Conservation (phyloP, 2,113 vertebrate genomes). For the Cryptotis parvus region DNA sequence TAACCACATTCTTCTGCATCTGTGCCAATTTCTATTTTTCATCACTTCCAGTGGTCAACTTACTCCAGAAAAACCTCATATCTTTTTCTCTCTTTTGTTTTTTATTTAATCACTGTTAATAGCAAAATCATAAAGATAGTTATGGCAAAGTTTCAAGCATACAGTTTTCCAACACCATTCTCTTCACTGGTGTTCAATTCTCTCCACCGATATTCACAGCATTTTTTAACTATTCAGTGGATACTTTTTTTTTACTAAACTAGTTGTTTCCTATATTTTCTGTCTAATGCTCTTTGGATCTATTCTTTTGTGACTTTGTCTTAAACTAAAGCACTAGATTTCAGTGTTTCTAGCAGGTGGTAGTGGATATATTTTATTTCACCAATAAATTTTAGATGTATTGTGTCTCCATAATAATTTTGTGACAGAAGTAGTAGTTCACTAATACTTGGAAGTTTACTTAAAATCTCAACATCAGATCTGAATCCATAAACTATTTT, state of each 20-base stretch:
- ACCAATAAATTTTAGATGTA: constrained; percentile 9
- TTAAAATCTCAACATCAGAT: too few species aligned
- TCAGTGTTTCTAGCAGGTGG: background rate
- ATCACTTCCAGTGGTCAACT: background rate
- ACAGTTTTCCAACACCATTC: too few species aligned
- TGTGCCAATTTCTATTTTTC: background rate
- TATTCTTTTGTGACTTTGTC: background rate
- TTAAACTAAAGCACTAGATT: background rate
- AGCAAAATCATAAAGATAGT: too few species aligned
- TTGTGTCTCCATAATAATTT: background rate
- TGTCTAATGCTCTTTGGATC: background rate
- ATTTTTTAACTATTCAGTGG: background rate
- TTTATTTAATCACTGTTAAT: too few species aligned
- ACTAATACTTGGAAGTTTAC: background rate
- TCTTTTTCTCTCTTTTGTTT: background rate
- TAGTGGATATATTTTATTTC: background rate
- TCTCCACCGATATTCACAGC: background rate
- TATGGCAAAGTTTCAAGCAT: too few species aligned
- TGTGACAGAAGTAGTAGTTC: constrained; percentile 1
- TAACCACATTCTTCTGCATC: background rate
- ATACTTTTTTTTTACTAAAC: background rate
- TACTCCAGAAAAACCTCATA: background rate
- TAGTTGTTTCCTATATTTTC: background rate
- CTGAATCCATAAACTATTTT: too few species aligned
- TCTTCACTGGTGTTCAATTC: too few species aligned